A percentile compares a stretch with the other conserved stretches of the same genome.
These are phyloP conservation scores for Opisthocomus hoazin DNA, from an alignment of 2,113 vertebrate species.

Conservation along the genomic window DNA sequence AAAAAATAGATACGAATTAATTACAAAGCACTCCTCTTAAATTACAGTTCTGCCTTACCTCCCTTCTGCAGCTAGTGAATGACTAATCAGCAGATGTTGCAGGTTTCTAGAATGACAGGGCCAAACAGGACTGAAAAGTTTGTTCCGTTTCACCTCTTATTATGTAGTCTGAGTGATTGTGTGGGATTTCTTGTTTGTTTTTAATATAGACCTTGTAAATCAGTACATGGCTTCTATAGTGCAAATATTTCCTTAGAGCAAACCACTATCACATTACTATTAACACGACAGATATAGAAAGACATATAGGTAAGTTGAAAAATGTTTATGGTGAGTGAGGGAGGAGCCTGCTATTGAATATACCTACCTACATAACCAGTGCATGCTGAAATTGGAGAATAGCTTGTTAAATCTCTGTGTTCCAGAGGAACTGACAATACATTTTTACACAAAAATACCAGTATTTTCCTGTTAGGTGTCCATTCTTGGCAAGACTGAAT, in stretches of 20 bases:
- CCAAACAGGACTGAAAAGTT: not conserved
- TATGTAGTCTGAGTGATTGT: not conserved
- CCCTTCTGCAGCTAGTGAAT: not conserved
- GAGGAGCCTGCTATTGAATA: not conserved
- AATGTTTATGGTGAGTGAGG: not conserved
- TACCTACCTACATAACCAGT: not conserved
- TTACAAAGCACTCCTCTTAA: conserved; percentile 5
- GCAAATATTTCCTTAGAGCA: not conserved
- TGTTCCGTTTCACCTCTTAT: not conserved
- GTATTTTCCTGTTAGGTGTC: not conserved
- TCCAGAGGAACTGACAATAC: not conserved
- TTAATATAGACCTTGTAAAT: not conserved
- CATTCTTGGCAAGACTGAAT: not conserved
- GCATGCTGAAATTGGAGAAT: not conserved
- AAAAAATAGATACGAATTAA: conserved; percentile 32
- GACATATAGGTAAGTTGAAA: not conserved
- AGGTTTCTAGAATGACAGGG: not conserved
- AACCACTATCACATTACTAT: not conserved
- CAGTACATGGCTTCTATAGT: not conserved
- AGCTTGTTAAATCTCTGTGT: not conserved
- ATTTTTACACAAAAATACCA: not conserved
- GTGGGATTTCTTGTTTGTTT: not conserved
- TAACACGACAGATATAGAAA: not conserved
- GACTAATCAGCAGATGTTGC: not conserved
- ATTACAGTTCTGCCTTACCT: not conserved